phyloP scores from a whole-genome alignment of 2,888 invertebrate species.

The Gerosis bhagava region DNA sequence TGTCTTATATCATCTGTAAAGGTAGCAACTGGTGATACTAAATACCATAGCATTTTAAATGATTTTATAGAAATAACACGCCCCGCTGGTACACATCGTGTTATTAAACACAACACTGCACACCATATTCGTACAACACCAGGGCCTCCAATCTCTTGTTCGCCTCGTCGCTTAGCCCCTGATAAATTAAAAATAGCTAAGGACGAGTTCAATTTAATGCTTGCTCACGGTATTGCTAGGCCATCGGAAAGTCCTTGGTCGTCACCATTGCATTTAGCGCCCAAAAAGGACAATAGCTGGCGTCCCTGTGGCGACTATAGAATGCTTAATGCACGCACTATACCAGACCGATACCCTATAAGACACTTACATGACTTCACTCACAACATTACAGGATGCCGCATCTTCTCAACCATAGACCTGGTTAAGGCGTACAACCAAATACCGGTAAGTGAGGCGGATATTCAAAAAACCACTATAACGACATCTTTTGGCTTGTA shows the following conservation, averaged over 20 bases:
- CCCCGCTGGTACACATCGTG: background rate
- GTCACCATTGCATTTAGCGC: conserved; percentile 26
- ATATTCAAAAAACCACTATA: conserved; percentile 45
- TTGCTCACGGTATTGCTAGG: background rate
- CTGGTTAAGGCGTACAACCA: conserved; percentile 43
- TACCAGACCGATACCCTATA: conserved; percentile 22
- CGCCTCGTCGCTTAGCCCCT: conserved; percentile 1
- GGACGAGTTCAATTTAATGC: background rate
- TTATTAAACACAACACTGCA: background rate
- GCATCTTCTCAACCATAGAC: conserved; percentile 19
- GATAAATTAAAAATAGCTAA: conserved; percentile 2
- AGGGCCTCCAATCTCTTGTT: background rate
- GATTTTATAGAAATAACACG: background rate
- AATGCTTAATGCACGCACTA: conserved; percentile 22
- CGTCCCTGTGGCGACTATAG: conserved; percentile 27
- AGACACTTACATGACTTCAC: conserved; percentile 24
- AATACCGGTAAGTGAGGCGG: conserved; percentile 43
- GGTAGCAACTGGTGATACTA: background rate
- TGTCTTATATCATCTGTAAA: background rate
- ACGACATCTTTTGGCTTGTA: conserved; percentile 38
- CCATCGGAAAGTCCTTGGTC: conserved; percentile 20
- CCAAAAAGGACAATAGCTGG: conserved; percentile 28
- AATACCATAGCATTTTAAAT: background rate
- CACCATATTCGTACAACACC: conserved; percentile 1
- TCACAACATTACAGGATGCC: conserved; percentile 17